Percentiles rank a stretch among this genome's conserved stretches.
Conservation (phyloP, 1,140 invertebrate genomes). For the Drosophila guanche region DNA sequence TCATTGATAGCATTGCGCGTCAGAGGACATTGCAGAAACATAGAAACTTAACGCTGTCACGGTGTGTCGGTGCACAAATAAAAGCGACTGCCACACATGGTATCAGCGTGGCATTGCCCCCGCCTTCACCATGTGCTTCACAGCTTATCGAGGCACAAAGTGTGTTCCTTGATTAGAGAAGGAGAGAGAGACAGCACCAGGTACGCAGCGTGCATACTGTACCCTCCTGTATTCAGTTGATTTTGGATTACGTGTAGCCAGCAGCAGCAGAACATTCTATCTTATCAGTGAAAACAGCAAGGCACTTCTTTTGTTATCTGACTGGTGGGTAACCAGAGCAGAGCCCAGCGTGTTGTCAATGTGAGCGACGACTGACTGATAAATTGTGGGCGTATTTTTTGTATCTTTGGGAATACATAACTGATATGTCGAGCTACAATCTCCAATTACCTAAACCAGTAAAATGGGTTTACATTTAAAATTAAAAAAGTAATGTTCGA, state of each 20-base stretch:
- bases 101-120: background rate
- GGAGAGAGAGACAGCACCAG: constrained; percentile 12
- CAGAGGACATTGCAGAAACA: constrained; percentile 43
- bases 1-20: background rate
- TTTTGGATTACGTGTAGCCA: constrained; percentile 42
- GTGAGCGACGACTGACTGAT: constrained; percentile 30
- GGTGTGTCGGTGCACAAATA: background rate
- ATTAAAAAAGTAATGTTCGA: too few species aligned
- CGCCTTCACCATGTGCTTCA: constrained; percentile 10
- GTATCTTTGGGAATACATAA: background rate
- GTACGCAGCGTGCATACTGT: background rate
- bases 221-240: constrained; percentile 7
- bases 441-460: too few species aligned
- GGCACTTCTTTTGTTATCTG: constrained; percentile 47
- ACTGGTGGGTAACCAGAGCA: constrained; percentile 11
- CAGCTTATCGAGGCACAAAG: constrained; percentile 15
- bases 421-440: too few species aligned
- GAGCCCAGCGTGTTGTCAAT: constrained; percentile 36
- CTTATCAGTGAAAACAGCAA: constrained; percentile 28
- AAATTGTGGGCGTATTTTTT: constrained; percentile 2
- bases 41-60: constrained; percentile 63
- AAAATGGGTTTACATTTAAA: too few species aligned
- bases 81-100: background rate
- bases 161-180: constrained; percentile 8
- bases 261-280: constrained; percentile 13